Evolutionary conservation across 35 echinoderm and acorn worm genomes (phyloP).

Genomic region (Chiridota heheva): DNA sequence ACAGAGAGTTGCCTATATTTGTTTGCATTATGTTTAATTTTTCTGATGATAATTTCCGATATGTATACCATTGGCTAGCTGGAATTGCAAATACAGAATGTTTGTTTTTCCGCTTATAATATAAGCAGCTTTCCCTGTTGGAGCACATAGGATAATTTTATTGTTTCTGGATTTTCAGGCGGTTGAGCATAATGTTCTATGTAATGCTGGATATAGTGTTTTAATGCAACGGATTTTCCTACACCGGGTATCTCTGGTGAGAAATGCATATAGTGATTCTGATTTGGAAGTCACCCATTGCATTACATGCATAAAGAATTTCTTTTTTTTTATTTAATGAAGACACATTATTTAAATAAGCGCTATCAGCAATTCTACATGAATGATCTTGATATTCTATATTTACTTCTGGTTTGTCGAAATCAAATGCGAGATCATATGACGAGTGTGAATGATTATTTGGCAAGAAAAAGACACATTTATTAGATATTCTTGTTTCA

Average conservation of each 20-base stretch:
- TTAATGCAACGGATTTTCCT: conserved; percentile 27
- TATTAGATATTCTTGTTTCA: too few relatives aligned
- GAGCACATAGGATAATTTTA: conserved; percentile 33
- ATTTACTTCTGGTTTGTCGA: background rate
- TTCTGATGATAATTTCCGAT: background rate
- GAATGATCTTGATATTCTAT: background rate
- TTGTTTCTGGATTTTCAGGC: conserved; percentile 41
- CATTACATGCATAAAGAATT: conserved; percentile 30
- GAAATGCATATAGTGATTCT: conserved; percentile 18
- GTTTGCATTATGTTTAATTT: conserved; percentile 29
- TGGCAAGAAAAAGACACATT: background rate
- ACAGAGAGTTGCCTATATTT: conserved; percentile 15
- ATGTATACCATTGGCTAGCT: background rate
- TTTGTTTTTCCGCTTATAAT: conserved; percentile 35
- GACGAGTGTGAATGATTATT: background rate
- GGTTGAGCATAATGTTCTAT: conserved; percentile 2
- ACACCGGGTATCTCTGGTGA: conserved; percentile 40
- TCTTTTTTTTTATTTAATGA: conserved; percentile 3
- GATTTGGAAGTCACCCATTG: background rate
- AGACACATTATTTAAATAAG: conserved; percentile 10
- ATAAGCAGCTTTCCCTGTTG: conserved; percentile 47
- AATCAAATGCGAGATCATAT: conserved; percentile 24
- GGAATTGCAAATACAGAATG: background rate
- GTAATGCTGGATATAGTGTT: conserved; percentile 27
- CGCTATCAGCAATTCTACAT: conserved; percentile 5